Percentiles rank a stretch among this genome's conserved stretches.
Conservation (phyloP, 2,888 invertebrate genomes). For the Coleophora flavipennella region DNA sequence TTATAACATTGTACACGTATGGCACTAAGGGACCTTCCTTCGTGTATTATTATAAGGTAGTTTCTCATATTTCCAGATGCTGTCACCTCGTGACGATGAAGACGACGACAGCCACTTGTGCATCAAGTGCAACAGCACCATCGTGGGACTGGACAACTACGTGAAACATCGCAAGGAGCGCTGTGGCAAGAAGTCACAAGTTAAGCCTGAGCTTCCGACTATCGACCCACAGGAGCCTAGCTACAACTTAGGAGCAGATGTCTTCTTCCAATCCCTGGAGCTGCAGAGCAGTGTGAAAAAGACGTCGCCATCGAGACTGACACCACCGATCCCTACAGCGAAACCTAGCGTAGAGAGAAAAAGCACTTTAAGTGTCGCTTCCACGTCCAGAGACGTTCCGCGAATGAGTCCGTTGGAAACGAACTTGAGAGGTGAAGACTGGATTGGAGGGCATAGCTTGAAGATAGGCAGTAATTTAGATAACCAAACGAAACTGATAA, state of each 20-base stretch:
- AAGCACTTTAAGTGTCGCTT: conserved; percentile 33
- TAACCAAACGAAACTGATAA: conserved; percentile 75
- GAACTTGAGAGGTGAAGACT: conserved; percentile 70
- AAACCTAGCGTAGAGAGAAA: conserved; percentile 44
- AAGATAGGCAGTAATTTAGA: conserved; percentile 70
- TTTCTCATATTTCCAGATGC: conserved; percentile 51
- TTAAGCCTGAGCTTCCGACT: conserved; percentile 39
- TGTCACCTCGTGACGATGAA: conserved; percentile 72
- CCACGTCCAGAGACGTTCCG: conserved; percentile 46
- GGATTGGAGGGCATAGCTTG: conserved; percentile 74
- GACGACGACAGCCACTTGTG: conserved; percentile 91
- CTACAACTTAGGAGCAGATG: conserved; percentile 82
- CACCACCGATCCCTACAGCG: conserved; percentile 51
- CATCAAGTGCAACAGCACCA: conserved; percentile 87
- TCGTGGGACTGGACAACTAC: conserved; percentile 89
- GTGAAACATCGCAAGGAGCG: conserved; percentile 84
- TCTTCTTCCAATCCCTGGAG: conserved; percentile 89
- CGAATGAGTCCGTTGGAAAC: conserved; percentile 55
- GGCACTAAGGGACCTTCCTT: too few species aligned
- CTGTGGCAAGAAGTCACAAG: conserved; percentile 65
- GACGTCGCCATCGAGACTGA: conserved; percentile 62
- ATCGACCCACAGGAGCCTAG: conserved; percentile 55
- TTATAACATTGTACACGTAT: too few species aligned
- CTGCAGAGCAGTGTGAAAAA: conserved; percentile 81
- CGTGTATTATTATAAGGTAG: too few species aligned